Conservation (phyloP, 2,888 invertebrate species). For the Trichogramma evanescens region DNA sequence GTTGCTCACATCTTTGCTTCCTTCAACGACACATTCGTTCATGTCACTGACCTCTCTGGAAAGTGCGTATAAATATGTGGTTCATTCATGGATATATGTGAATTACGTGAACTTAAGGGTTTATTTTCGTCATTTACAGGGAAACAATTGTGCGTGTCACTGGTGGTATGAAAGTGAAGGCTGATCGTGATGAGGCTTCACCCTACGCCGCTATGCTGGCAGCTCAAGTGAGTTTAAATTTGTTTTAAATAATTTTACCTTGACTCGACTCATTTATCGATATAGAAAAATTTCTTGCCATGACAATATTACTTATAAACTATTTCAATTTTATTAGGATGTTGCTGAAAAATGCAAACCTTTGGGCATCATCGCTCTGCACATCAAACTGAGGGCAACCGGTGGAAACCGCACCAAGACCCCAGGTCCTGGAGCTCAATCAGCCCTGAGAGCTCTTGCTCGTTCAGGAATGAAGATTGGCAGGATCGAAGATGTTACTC, state of each 20-base stretch:
- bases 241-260: background rate
- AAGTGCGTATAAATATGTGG: conserved; percentile 49
- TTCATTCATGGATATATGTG: too few species aligned
- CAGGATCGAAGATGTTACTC: conserved; percentile 98
- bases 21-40: conserved; percentile 99
- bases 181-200: conserved; percentile 99
- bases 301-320: conserved; percentile 3
- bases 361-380: conserved; percentile 94
- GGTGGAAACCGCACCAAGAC: conserved; percentile 99
- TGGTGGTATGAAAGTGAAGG: conserved; percentile 99
- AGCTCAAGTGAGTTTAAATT: conserved; percentile 68
- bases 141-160: conserved; percentile 93
- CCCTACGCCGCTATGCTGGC: conserved; percentile 99
- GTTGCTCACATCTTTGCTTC: conserved; percentile 99
- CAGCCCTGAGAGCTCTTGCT: conserved; percentile 94
- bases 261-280: background rate
- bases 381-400: conserved; percentile 96
- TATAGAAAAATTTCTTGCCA: background rate
- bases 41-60: conserved; percentile 98
- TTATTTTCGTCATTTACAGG: conserved; percentile 41
- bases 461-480: conserved; percentile 99
- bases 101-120: background rate
- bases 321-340: conserved; percentile 57
- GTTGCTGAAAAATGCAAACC: conserved; percentile 98
- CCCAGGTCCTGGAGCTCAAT: conserved; percentile 97